Conservation (phyloP, 2,113 vertebrate genomes). For the Apodemus sylvaticus region DNA sequence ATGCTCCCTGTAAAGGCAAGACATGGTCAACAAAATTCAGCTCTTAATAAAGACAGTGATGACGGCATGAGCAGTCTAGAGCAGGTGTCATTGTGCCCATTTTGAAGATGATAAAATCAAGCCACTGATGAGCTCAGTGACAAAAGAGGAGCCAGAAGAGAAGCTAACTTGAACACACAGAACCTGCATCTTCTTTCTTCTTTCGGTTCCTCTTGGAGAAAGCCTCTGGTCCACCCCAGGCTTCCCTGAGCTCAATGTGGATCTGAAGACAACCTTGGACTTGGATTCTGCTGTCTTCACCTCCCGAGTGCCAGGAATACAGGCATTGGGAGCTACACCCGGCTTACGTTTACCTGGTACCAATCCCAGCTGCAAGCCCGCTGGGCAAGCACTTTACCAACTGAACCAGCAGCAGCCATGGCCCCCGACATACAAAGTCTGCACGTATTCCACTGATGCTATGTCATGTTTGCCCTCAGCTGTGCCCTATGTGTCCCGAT, state of each 20-base stretch:
- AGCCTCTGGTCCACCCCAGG: too few relatives aligned
- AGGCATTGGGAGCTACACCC: rapidly evolving
- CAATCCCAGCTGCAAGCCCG: background rate
- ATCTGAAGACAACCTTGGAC: too few relatives aligned
- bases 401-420: background rate
- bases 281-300: background rate
- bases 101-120: background rate
- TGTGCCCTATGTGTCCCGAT: background rate
- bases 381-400: background rate
- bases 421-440: background rate
- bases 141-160: background rate
- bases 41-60: background rate
- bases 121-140: background rate
- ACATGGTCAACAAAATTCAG: background rate
- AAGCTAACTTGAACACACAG: background rate
- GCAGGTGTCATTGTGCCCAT: background rate
- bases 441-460: background rate
- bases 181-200: background rate
- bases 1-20: background rate
- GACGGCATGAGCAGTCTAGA: background rate
- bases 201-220: background rate
- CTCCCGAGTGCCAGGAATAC: background rate
- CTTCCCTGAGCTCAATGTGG: background rate
- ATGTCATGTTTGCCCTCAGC: rapidly evolving
- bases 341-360: background rate